phyloP scores from a whole-genome alignment of 2,888 invertebrate genomes.

The Gari tellinella region DNA sequence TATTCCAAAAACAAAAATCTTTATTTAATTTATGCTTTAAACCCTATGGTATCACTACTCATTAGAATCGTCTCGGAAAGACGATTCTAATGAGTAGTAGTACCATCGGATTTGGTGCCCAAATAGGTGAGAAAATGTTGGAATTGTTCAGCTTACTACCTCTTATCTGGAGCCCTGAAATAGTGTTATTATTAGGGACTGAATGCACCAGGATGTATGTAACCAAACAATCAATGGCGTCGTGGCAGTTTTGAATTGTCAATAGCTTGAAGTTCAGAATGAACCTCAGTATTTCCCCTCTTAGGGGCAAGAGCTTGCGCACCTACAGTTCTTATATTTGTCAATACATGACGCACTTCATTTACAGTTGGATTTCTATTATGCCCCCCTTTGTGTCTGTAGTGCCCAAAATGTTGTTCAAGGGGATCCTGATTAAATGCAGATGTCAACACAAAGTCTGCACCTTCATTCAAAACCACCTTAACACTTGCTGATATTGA shows the following conservation, averaged over 20 bases:
- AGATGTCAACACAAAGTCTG: slow-evolving; percentile 37
- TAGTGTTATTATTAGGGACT: no score
- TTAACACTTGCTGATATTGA: slow-evolving; percentile 45
- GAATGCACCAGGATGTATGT: no score
- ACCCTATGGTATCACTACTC: no score
- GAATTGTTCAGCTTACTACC: no score
- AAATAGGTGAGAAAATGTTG: no score
- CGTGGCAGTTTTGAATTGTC: slow-evolving; percentile 6
- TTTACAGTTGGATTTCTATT: slow-evolving; percentile 46
- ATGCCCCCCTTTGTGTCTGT: slow-evolving; percentile 23
- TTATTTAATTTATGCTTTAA: no score
- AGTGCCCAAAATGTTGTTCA: slow-evolving; percentile 56
- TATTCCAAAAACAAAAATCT: no score
- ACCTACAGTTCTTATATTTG: slow-evolving; percentile 29
- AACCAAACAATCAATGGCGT: neutral
- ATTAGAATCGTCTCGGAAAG: no score
- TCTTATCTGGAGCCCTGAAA: no score
- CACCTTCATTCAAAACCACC: slow-evolving; percentile 28
- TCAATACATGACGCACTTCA: slow-evolving; percentile 34
- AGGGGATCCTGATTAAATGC: slow-evolving; percentile 53
- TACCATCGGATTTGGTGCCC: no score
- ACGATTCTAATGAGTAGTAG: no score
- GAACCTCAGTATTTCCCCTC: slow-evolving; percentile 14
- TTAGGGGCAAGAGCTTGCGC: slow-evolving; percentile 26
- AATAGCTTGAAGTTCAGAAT: neutral